Base-by-base conservation (phyloP, 2,113 vertebrate genomes). In the Cygnus atratus region DNA sequence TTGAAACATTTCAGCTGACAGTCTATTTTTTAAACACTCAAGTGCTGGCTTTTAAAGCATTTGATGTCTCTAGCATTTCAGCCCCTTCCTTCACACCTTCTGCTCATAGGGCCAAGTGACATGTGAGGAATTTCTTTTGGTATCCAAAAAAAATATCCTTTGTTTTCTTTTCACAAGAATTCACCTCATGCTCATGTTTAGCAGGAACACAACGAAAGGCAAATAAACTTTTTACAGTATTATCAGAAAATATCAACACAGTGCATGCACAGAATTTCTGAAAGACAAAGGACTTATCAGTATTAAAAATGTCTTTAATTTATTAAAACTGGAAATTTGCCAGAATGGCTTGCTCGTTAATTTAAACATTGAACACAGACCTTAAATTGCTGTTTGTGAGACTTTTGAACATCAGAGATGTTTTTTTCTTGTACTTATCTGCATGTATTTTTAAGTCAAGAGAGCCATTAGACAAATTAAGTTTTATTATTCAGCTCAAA, bases 1-100 rank as follows among this genome's bases (percentile, higher is more conserved):
- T 9, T 89, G 95, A 93, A 96, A 81, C 95, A 90, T 96, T 97
- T 94, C 95, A 95, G 84, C 91, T 87, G 91, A 95, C 96, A 96
- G 92, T 77, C 92, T 96, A 85, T 91, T 95, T 97, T 95, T 96
- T 95, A 96, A 96, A 95, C 81, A 58, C 81, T 94, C 92, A 88
- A 57, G 82, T 91, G 91, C 61, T 87, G 66, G 58, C 84, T 96
- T 96, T 93, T 82, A 89, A 94, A 94, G 92, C 61, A 95, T 96
- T 96, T 97, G 95, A 96, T 96, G 84, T 94, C 79, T 90, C 77
- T 82, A 95, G 83, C 74, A 96, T 94, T 96, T 94, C 88, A 94
- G 78, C 74, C 74, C 78, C 78, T 94, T 94, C 85, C 88, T 86
- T 97, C 95, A 93, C 95, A 97, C 95, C 78, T 94, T 92, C 88